Conservation (phyloP, 2,113 vertebrate species). For the Nanger granti region DNA sequence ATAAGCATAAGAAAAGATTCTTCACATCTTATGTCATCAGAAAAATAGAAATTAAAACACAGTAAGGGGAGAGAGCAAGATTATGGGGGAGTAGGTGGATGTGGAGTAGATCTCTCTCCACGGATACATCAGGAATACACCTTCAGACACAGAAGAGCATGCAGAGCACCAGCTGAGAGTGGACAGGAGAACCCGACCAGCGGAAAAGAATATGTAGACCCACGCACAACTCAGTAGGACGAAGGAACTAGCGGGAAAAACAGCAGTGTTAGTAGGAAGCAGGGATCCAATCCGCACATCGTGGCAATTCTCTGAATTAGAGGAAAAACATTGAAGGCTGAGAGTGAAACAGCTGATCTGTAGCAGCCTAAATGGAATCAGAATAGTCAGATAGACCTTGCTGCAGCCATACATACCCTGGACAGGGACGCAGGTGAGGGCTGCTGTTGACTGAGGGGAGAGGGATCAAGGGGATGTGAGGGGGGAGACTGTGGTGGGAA, state of each 20-base stretch:
- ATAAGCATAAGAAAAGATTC: background rate
- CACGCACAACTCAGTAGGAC: rapidly evolving
- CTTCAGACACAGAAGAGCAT: background rate
- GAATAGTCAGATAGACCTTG: background rate
- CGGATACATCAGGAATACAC: background rate
- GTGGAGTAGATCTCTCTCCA: background rate
- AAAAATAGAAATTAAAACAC: background rate
- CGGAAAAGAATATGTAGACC: rapidly evolving
- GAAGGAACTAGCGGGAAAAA: background rate
- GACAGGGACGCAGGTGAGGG: background rate
- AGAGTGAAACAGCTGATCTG: background rate
- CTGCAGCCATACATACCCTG: background rate
- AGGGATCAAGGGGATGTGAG: background rate
- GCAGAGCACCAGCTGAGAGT: background rate
- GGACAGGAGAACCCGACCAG: background rate
- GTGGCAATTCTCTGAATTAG: background rate
- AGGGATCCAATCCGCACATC: background rate
- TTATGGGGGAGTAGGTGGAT: background rate
- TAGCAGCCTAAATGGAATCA: background rate
- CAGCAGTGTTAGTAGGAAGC: background rate
- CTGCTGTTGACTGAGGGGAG: background rate
- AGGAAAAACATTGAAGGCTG: background rate
- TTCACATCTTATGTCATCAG: background rate
- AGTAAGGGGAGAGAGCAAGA: background rate
- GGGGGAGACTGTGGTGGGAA: background rate